Percentiles rank a stretch among this genome's conserved stretches.
Evolutionary conservation across 2,113 vertebrate species (phyloP).

Genomic region (Hemiprocne comata): DNA sequence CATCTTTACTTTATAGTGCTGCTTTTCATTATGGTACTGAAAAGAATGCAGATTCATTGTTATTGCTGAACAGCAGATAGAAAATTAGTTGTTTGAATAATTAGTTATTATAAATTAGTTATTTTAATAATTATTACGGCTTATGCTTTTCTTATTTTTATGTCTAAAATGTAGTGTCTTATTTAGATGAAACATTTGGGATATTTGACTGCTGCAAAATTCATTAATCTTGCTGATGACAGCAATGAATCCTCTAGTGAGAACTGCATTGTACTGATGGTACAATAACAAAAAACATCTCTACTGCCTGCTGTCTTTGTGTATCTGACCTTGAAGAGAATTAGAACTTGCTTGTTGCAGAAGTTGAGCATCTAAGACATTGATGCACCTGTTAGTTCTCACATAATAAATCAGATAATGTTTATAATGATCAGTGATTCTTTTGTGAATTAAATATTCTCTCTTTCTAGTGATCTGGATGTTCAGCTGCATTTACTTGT

Average conservation of each 20-base stretch:
- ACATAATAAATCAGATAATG: slow-evolving; percentile 35
- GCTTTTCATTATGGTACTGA: neutral
- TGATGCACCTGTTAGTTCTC: slow-evolving; percentile 55
- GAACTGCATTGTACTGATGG: slow-evolving; percentile 19
- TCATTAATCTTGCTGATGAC: slow-evolving; percentile 28
- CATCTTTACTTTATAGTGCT: neutral
- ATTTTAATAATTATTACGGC: slow-evolving; percentile 11
- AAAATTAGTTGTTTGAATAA: slow-evolving; percentile 22
- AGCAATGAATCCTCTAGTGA: slow-evolving; percentile 49
- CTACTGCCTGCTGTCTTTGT: slow-evolving; percentile 56
- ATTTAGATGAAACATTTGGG: slow-evolving; percentile 9
- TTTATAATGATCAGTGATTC: slow-evolving; percentile 17
- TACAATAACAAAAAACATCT: slow-evolving; percentile 25
- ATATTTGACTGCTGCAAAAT: slow-evolving; percentile 48
- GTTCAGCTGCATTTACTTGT: slow-evolving; percentile 22
- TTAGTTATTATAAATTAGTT: neutral
- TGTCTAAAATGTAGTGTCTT: slow-evolving; percentile 3
- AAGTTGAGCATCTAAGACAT: slow-evolving; percentile 68
- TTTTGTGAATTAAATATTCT: slow-evolving; percentile 58
- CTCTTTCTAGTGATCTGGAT: slow-evolving; percentile 11
- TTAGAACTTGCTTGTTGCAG: slow-evolving; percentile 60
- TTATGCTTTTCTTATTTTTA: slow-evolving; percentile 46
- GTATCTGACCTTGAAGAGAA: slow-evolving; percentile 69
- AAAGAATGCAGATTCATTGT: slow-evolving; percentile 8
- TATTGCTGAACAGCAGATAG: neutral